A percentile compares a stretch with the other conserved stretches of the same genome.
Evolutionary conservation across 2,797 vertebrate genomes (phyloP).

Genomic region (Muraenolepis orangiensis): DNA sequence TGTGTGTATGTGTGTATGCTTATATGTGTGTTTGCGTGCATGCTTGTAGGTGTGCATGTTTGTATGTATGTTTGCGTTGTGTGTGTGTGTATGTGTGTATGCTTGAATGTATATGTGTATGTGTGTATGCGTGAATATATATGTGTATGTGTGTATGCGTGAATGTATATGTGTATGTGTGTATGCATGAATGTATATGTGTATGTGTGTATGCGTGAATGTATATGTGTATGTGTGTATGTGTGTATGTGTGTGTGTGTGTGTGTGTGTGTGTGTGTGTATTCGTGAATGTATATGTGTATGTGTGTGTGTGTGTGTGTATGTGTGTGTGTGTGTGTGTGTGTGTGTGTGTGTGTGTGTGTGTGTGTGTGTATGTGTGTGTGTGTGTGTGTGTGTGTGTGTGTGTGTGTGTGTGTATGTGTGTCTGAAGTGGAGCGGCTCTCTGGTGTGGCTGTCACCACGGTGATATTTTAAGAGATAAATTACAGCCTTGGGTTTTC

Average conservation of each 20-base stretch:
- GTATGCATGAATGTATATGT: too few species aligned
- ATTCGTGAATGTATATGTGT: too few species aligned
- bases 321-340: slow-evolving; percentile 39
- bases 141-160: background rate
- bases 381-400: background rate
- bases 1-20: background rate
- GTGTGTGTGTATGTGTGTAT: background rate
- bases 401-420: slow-evolving; percentile 39
- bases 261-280: too few species aligned
- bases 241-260: background rate
- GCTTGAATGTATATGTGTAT: too few species aligned
- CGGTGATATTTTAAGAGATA: slow-evolving; percentile 68
- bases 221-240: background rate
- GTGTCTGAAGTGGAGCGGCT: slow-evolving; percentile 45
- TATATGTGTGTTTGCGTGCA: too few species aligned
- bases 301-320: background rate
- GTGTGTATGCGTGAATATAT: background rate
- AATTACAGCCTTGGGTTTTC: slow-evolving; percentile 58
- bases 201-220: background rate
- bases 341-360: background rate
- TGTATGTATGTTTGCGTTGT: too few species aligned
- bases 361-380: too few species aligned
- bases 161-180: background rate
- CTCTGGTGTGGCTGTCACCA: slow-evolving; percentile 53
- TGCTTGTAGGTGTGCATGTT: background rate